phyloP scores from a whole-genome alignment of 2,888 invertebrate genomes.

The Buathra laborator region DNA sequence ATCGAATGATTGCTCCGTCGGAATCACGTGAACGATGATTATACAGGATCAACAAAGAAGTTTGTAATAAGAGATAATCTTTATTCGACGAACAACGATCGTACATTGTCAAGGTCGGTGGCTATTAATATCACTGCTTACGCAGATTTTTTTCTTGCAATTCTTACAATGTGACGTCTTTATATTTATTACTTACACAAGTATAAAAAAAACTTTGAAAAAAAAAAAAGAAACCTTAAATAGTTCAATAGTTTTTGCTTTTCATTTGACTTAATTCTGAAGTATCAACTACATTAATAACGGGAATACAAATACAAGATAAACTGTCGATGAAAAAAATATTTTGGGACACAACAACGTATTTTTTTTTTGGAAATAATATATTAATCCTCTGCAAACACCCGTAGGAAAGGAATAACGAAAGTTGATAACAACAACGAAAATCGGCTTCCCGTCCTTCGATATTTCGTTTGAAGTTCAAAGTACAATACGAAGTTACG shows the following conservation, averaged over 20 bases:
- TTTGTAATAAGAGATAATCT: slow-evolving; percentile 9
- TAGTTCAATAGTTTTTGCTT: neutral
- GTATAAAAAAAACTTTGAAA: neutral
- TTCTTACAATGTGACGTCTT: too few species aligned
- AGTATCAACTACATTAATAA: neutral
- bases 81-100: slow-evolving; percentile 47
- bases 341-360: neutral
- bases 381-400: neutral
- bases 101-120: slow-evolving; percentile 42
- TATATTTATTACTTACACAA: neutral
- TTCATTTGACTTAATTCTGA: neutral
- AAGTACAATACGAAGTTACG: neutral
- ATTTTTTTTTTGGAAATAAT: neutral
- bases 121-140: neutral
- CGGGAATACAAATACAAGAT: neutral
- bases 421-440: neutral
- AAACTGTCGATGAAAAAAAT: too few species aligned
- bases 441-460: neutral
- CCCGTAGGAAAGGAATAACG: neutral
- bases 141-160: neutral
- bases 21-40: neutral
- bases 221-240: neutral
- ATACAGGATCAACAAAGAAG: neutral
- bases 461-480: neutral
- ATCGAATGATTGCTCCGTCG: neutral